phyloP scores from a whole-genome alignment of 1,140 invertebrate species.

The Mizuhopecten yessoensis region DNA sequence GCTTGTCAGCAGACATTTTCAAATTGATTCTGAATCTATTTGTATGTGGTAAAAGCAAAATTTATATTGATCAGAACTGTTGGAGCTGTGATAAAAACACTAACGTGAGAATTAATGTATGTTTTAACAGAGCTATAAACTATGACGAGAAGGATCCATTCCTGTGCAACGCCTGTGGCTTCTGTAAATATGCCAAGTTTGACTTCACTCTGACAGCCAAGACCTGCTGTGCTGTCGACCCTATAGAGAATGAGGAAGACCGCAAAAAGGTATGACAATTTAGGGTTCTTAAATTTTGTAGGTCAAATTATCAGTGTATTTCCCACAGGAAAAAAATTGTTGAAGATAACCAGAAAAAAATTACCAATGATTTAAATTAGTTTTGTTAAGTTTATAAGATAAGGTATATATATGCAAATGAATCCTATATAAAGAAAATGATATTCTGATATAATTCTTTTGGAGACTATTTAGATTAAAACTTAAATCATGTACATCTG shows the following conservation, averaged over 20 bases:
- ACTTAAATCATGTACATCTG: not conserved
- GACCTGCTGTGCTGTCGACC: conserved; percentile 97
- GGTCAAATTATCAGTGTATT: not conserved
- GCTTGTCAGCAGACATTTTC: no score
- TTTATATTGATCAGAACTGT: no score
- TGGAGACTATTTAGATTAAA: not conserved
- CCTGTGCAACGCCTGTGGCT: conserved; percentile 98
- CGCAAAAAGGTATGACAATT: conserved; percentile 91
- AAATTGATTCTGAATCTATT: no score
- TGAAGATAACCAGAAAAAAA: not conserved
- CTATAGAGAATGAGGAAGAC: conserved; percentile 98
- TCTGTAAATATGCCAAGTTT: conserved; percentile 99
- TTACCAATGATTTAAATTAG: not conserved
- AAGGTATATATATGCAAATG: no score
- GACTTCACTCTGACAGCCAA: conserved; percentile 95
- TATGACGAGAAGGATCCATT: conserved; percentile 99
- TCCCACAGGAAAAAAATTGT: not conserved
- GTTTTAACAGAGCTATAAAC: conserved; percentile 93
- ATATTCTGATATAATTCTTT: no score
- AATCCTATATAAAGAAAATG: no score
- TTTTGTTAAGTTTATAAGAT: no score
- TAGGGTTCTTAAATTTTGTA: not conserved
- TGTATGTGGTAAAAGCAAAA: no score
- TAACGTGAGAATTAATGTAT: no score
- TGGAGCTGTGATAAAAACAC: no score